Conservation (phyloP, 2,113 vertebrate species). For the Macroglossus sobrinus region DNA sequence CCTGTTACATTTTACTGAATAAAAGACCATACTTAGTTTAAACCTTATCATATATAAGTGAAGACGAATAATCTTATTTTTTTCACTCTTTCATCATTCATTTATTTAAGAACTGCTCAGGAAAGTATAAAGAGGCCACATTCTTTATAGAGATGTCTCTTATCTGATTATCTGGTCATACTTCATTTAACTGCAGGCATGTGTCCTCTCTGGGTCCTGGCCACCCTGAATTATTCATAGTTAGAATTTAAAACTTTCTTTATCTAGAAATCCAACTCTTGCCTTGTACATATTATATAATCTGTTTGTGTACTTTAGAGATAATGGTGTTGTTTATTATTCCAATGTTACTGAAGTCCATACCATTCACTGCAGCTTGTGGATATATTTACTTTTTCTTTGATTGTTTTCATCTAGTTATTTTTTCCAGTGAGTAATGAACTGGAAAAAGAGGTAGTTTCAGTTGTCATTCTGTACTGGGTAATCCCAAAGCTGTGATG, state of each 20-base stretch:
- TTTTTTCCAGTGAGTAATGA: background rate
- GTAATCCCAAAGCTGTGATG: background rate
- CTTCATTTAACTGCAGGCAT: background rate
- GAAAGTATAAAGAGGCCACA: background rate
- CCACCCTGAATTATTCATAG: slow-evolving; percentile 66
- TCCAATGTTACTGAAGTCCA: background rate
- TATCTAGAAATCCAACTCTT: slow-evolving; percentile 69
- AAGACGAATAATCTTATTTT: background rate
- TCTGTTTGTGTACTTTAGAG: slow-evolving; percentile 30
- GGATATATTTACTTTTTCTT: slow-evolving; percentile 25
- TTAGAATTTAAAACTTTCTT: slow-evolving; percentile 55
- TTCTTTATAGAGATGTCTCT: background rate
- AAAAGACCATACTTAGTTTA: background rate
- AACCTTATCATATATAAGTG: background rate
- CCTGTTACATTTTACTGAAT: background rate
- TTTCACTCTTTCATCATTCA: background rate
- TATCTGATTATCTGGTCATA: background rate
- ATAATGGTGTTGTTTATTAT: slow-evolving; percentile 65
- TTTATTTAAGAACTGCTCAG: background rate
- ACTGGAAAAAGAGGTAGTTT: background rate
- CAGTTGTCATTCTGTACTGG: background rate
- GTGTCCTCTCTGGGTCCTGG: background rate
- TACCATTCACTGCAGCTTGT: background rate
- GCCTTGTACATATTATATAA: background rate
- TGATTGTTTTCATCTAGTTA: background rate